phyloP scores from a whole-genome alignment of 1,140 invertebrate genomes.

The Drosophila funebris region DNA sequence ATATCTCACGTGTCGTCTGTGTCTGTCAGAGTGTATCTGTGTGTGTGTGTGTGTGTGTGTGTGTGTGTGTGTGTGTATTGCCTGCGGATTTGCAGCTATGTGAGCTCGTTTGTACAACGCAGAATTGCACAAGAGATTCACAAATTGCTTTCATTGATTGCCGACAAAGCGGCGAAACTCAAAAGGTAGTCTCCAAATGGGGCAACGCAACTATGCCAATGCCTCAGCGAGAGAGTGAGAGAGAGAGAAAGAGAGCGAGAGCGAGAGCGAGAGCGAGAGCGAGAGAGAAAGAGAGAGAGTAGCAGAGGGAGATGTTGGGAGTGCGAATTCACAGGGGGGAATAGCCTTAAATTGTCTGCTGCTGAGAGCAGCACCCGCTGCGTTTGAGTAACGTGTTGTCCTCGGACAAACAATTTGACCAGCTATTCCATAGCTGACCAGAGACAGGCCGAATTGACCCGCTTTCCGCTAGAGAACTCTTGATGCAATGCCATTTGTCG shows the following conservation, averaged over 20 bases:
- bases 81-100: slow-evolving; percentile 38
- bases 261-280: no score
- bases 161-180: slow-evolving; percentile 50
- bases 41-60: slow-evolving; percentile 17
- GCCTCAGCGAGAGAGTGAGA: background rate
- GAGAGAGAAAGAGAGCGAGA: background rate
- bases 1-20: slow-evolving; percentile 1
- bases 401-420: slow-evolving; percentile 21
- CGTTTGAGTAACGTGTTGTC: slow-evolving; percentile 37
- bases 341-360: slow-evolving; percentile 29
- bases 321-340: slow-evolving; percentile 23
- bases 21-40: slow-evolving; percentile 29
- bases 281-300: background rate
- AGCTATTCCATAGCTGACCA: slow-evolving; percentile 19
- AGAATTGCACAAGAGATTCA: slow-evolving; percentile 75
- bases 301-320: background rate
- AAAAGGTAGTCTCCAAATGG: slow-evolving; percentile 20
- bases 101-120: slow-evolving; percentile 68
- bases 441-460: slow-evolving; percentile 15
- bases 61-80: slow-evolving; percentile 23
- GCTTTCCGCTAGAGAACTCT: slow-evolving; percentile 3
- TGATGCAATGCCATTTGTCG: slow-evolving; percentile 38
- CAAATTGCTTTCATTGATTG: slow-evolving; percentile 81
- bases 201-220: background rate
- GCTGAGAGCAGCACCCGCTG: background rate